Evolutionary conservation across 53 echinoderm and acorn worm species (phyloP), one percentile per base, ranked within the genome.

Genomic region (Mesocentrotus franciscanus): DNA sequence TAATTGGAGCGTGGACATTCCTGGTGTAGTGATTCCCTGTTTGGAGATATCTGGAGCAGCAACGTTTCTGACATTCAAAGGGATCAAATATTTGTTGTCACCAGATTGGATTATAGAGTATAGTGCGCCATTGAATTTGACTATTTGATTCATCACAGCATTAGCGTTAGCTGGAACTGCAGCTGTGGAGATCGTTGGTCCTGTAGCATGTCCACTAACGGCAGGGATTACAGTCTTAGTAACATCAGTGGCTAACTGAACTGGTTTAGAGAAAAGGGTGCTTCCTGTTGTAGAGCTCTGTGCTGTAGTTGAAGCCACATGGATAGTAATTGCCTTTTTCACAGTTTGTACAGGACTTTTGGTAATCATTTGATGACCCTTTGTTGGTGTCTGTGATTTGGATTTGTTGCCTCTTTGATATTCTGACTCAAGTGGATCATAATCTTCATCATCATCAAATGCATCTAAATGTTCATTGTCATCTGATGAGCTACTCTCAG

Each of bases 41-140:
- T n/a, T 87, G 18, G 87, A 58, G 87, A 13, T 56, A 26, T n/a
- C 68, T 66, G 27, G 35, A 20, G 36, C 64, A 57, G 87, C 20
- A 8, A 39, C 17, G 18, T 14, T 90, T 16, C 8, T 60, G 26
- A 56, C 33, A 56, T 59, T 81, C 83, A 94, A 55, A 55, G 94
- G 94, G 76, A 94, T 94, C 62, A 94, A 83, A 66, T 61, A 94
- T 56, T 87, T 94, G 34, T n/a, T 94, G 61, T 62, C 85, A 26
- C 70, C 87, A 10, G 39, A 61, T 27, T 94, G 85, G 26, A n/a
- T 10, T 10, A 94, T 56, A 56, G 61, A 36, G 70, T 94, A 94
- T 1, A 94, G 68, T 13, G 60, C 22, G 24, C 71, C 89, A 85
- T 94, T 94, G 30, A 85, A 66, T 49, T 87, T 71, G 4, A 85